phyloP scores from a whole-genome alignment of 2,888 invertebrate genomes.

The Caenorhabditis panamensis region DNA sequence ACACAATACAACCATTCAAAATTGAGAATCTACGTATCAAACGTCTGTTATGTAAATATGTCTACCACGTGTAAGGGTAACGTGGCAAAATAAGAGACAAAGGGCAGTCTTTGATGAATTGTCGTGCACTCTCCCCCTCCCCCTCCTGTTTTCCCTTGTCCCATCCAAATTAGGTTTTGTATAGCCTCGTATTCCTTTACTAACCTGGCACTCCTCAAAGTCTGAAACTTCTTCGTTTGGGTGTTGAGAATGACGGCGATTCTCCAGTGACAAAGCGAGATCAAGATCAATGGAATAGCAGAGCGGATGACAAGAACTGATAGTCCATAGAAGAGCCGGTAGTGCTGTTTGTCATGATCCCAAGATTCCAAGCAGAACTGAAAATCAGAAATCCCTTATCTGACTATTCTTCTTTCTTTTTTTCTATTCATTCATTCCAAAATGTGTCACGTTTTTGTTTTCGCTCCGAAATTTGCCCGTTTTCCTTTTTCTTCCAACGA shows the following conservation, averaged over 20 bases:
- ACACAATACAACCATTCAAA: no score
- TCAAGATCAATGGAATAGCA: slow-evolving; percentile 92
- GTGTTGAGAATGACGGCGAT: slow-evolving; percentile 68
- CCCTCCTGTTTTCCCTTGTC: no score
- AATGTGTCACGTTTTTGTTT: slow-evolving; percentile 6
- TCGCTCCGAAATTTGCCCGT: slow-evolving; percentile 7
- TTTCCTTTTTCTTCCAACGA: slow-evolving; percentile 11
- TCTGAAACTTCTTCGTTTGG: slow-evolving; percentile 67
- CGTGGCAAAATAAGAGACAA: background rate
- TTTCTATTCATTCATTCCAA: background rate
- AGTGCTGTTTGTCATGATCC: slow-evolving; percentile 64
- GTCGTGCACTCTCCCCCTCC: no score
- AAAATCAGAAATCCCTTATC: slow-evolving; percentile 25
- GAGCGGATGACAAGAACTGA: slow-evolving; percentile 89
- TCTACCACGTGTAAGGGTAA: no score
- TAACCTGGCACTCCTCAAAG: slow-evolving; percentile 57
- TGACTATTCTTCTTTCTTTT: background rate
- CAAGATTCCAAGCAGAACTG: slow-evolving; percentile 75
- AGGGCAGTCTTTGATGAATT: no score
- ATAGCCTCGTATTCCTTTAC: no score
- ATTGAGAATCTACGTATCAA: no score
- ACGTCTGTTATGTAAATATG: slow-evolving; percentile 31
- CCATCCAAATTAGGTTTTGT: no score
- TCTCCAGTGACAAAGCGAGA: slow-evolving; percentile 93
- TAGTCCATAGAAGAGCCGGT: slow-evolving; percentile 70